Base-by-base conservation (phyloP, 2,888 invertebrate species). In the Harpagoxenus sublaevis region DNA sequence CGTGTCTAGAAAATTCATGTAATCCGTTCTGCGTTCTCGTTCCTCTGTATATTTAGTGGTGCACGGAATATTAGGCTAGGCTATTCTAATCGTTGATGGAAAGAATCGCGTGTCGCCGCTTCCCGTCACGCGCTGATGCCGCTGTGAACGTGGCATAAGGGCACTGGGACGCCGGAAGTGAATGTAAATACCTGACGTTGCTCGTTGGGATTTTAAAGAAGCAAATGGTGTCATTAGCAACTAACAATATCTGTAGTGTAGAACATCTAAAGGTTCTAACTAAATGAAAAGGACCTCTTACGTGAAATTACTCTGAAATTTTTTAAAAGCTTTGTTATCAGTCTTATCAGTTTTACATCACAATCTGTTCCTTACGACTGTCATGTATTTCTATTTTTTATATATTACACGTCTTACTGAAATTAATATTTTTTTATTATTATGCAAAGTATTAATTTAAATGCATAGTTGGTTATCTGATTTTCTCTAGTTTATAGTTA, bases 21-120 rank as follows among this genome's bases (percentile, higher is more conserved):
- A 39, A 48, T 51, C 1, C 31, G n/a, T 31, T 79, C 12, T 31
- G 18, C 60, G 12, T 23, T 60, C 48, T 71, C 9, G 28, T 71
- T 81, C 18, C 39, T 81, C 18, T 48, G 48, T 48, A 68, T 62
- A 48, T 12, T 81, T 23, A 60, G 71, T 57, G 3, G 57, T 18
- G 48, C 73, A 60, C 48, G 60, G 48, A 71, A 81, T 73, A 48
- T 60, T 39, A 71, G 71, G 23, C 45, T 79, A 60, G 35, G 48
- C 60, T 90, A 89, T 91, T 86, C 87, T 88, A 88, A 91, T 91
- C 88, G 88, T 81, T 82, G 82, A 71, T 86, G 77, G 86, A 86
- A 91, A 87, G 91, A 90, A 91, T 92, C 90, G 92, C 92, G 91
- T 92, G 91, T 92, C 91, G 86, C 82, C 63, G 87, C 87, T 90